These are phyloP conservation scores for Enteromius thamalakanensis DNA, from an alignment of 2,797 vertebrate species.

Conservation along the genomic window DNA sequence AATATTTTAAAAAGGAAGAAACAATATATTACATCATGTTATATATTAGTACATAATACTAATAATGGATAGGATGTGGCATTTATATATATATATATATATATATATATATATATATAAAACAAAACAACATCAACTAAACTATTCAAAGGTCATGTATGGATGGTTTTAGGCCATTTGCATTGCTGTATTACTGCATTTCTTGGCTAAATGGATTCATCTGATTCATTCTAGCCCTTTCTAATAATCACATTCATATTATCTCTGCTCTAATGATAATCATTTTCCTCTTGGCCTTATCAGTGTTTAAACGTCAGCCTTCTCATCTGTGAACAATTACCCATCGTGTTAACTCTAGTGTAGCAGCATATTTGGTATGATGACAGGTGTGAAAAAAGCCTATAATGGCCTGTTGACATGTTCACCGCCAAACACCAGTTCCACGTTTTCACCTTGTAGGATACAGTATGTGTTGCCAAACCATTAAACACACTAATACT, in stretches of 20 bases:
- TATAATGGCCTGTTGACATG: slow-evolving; percentile 25
- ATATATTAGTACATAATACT: not conserved
- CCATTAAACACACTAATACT: not conserved
- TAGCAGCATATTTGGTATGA: not conserved
- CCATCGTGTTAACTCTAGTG: not conserved
- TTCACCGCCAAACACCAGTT: slow-evolving; percentile 2
- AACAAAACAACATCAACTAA: no score
- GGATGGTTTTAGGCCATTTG: not conserved
- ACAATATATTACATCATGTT: not conserved
- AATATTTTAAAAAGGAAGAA: not conserved
- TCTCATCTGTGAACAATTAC: slow-evolving; percentile 17
- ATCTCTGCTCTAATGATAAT: slow-evolving; percentile 20
- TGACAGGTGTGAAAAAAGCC: slow-evolving; percentile 38
- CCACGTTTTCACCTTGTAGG: slow-evolving; percentile 4
- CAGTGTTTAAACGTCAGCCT: slow-evolving; percentile 12
- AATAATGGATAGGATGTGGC: not conserved
- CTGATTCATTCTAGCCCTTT: not conserved
- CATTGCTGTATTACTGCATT: not conserved
- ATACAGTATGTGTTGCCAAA: slow-evolving; percentile 18
- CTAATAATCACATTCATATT: slow-evolving; percentile 32
- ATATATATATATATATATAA: no score
- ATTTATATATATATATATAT: no score
- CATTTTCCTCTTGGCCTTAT: not conserved
- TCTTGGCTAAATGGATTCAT: not conserved
- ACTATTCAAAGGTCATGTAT: no score